A percentile compares a stretch with the other conserved stretches of the same genome.
phyloP scores from a whole-genome alignment of 2,113 vertebrate genomes.

The human (Homo sapiens) region GRCh38 chr1:234437001-234437500 shows the following conservation, averaged over 20 bases:
- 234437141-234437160: background rate
- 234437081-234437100: background rate
- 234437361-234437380: slow-evolving; percentile 80
- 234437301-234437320: slow-evolving; percentile 89
- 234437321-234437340: slow-evolving; percentile 84
- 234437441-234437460: background rate
- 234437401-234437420: background rate
- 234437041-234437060: background rate
- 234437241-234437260: background rate
- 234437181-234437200: background rate
- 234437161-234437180: background rate
- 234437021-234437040: too few relatives aligned
- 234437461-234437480: background rate
- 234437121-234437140: rapidly evolving
- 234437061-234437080: background rate
- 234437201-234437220: background rate
- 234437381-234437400: background rate
- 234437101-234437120: background rate
- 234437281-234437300: slow-evolving; percentile 87
- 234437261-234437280: slow-evolving; percentile 84
- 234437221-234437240: background rate
- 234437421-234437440: background rate
- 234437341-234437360: slow-evolving; percentile 81
- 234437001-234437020: background rate
- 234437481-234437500: background rate